phyloP scores from a whole-genome alignment of 1,140 invertebrate genomes.

The Scaptomyza pallida region DNA sequence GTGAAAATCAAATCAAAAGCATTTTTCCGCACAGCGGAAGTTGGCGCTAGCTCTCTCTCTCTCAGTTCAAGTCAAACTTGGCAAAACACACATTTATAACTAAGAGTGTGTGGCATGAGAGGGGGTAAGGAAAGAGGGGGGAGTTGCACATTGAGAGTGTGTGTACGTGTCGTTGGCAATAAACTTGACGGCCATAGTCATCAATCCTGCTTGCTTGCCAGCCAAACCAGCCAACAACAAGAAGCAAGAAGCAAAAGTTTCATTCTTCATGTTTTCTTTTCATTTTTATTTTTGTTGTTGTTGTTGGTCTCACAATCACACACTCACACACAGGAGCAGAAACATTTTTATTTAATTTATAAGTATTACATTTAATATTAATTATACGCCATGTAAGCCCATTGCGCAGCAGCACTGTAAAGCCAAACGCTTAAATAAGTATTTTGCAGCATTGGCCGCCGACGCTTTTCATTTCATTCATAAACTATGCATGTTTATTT shows the following conservation, averaged over 20 bases:
- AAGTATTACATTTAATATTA: slow-evolving; percentile 82
- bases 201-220: slow-evolving; percentile 67
- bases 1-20: slow-evolving; percentile 81
- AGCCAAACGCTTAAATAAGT: slow-evolving; percentile 64
- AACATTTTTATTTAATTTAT: slow-evolving; percentile 77
- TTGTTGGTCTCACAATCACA: too few relatives aligned
- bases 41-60: slow-evolving; percentile 43
- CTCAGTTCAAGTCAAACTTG: slow-evolving; percentile 66
- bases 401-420: slow-evolving; percentile 58
- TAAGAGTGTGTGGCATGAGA: neutral
- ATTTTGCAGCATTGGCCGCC: slow-evolving; percentile 34
- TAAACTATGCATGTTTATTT: slow-evolving; percentile 80
- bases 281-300: too few relatives aligned
- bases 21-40: slow-evolving; percentile 82
- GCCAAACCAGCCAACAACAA: too few relatives aligned
- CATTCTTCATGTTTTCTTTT: slow-evolving; percentile 19
- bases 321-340: too few relatives aligned
- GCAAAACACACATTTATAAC: slow-evolving; percentile 80
- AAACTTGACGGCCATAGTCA: slow-evolving; percentile 73
- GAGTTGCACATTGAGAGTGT: slow-evolving; percentile 27
- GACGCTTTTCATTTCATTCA: slow-evolving; percentile 80
- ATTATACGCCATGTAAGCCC: slow-evolving; percentile 78
- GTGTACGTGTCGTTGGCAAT: slow-evolving; percentile 58
- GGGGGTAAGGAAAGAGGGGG: neutral
- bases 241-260: slow-evolving; percentile 45